Percentiles rank a stretch among this genome's conserved stretches.
Conservation (phyloP, 1,140 invertebrate genomes). For the Tribolium madens region DNA sequence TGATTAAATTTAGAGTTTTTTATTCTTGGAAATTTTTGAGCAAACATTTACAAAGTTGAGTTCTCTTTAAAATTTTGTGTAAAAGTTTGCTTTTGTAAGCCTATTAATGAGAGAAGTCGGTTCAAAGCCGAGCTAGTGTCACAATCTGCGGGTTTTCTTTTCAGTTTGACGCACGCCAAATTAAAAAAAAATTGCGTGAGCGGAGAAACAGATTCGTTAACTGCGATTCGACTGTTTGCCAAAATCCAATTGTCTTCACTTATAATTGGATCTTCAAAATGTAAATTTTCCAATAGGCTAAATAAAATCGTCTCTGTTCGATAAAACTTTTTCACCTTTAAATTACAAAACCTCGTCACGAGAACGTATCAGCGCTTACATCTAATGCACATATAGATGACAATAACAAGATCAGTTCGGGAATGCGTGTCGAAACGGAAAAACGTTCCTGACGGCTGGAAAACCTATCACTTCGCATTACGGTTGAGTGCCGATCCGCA, state of each 20-base stretch:
- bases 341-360: background rate
- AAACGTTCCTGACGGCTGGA: slow-evolving; percentile 40
- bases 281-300: background rate
- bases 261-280: background rate
- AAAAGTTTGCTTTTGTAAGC: background rate
- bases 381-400: slow-evolving; percentile 36
- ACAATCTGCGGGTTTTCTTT: background rate
- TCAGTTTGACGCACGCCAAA: background rate
- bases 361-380: background rate
- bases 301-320: background rate
- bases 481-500: slow-evolving; percentile 45
- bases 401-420: slow-evolving; percentile 42
- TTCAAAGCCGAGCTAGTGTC: background rate
- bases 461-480: slow-evolving; percentile 42
- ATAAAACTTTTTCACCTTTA: background rate
- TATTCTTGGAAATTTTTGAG: too few species aligned
- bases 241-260: background rate
- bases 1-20: too few species aligned
- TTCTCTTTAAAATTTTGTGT: too few species aligned
- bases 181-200: background rate
- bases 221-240: background rate
- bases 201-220: background rate
- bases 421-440: slow-evolving; percentile 43
- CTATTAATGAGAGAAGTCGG: background rate
- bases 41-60: too few species aligned